Percentiles rank a stretch among this genome's conserved stretches.
Conservation (phyloP, 2,113 vertebrate species). For the Barnardius zonarius region DNA sequence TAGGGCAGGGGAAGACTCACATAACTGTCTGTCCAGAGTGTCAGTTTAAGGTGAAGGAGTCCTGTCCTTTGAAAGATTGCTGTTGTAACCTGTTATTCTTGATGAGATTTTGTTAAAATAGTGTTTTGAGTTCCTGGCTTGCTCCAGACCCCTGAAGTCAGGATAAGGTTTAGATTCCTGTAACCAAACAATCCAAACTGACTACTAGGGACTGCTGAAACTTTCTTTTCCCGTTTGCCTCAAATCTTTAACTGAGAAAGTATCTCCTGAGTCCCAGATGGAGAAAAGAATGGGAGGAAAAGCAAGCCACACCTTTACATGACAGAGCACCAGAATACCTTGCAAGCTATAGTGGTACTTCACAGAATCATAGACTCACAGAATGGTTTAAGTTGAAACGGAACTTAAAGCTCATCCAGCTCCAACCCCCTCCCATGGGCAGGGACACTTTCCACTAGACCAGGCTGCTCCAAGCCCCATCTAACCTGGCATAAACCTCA, state of each 20-base stretch:
- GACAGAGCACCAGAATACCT: not conserved
- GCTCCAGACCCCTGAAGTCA: not conserved
- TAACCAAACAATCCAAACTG: not conserved
- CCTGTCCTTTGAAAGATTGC: not conserved
- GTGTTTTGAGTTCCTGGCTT: not conserved
- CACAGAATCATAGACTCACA: not conserved
- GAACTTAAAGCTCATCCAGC: not conserved
- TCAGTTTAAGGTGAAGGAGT: not conserved
- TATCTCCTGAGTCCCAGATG: not conserved
- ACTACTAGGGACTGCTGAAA: not conserved
- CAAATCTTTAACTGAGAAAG: not conserved
- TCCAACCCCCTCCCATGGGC: not conserved
- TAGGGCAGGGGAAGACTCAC: not conserved
- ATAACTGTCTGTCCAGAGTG: not conserved
- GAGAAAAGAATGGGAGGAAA: not conserved
- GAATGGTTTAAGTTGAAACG: not conserved
- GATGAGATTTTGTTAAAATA: not conserved
- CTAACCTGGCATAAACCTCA: not conserved
- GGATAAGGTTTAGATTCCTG: not conserved
- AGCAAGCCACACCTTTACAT: not conserved
- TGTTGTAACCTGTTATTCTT: not conserved
- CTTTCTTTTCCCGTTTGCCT: not conserved
- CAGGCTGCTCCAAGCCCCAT: not conserved
- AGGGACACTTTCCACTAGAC: not conserved
- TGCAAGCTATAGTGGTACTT: not conserved